A percentile compares a stretch with the other conserved stretches of the same genome.
Conservation (phyloP, 2,888 invertebrate species). For the Caenorhabditis wallacei region DNA sequence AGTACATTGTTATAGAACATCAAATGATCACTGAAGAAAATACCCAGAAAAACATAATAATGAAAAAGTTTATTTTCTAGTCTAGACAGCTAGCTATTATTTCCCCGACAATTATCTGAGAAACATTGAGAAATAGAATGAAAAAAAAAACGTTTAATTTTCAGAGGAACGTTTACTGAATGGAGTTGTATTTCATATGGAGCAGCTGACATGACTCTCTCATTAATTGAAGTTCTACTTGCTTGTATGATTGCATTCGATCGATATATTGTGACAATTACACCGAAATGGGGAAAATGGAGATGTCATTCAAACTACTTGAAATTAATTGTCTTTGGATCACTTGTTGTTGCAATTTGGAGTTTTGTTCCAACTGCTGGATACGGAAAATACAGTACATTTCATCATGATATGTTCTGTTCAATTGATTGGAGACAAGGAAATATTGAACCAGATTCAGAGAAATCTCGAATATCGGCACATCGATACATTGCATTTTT, state of each 20-base stretch:
- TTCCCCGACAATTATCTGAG: slow-evolving; percentile 45
- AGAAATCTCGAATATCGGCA: slow-evolving; percentile 45
- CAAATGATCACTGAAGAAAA: slow-evolving; percentile 9
- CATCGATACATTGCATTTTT: slow-evolving; percentile 76
- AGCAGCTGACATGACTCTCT: slow-evolving; percentile 72
- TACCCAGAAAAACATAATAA: slow-evolving; percentile 14
- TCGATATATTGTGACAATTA: slow-evolving; percentile 74
- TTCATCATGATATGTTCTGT: slow-evolving; percentile 71
- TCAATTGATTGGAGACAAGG: slow-evolving; percentile 76
- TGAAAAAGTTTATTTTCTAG: slow-evolving; percentile 9
- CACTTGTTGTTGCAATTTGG: slow-evolving; percentile 65
- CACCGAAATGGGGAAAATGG: slow-evolving; percentile 77
- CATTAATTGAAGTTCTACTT: slow-evolving; percentile 70
- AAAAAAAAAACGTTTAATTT: slow-evolving; percentile 38
- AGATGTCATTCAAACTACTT: slow-evolving; percentile 71
- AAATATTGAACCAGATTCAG: slow-evolving; percentile 65
- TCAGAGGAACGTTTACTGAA: slow-evolving; percentile 68
- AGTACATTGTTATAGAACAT: slow-evolving; percentile 32
- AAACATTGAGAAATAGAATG: slow-evolving; percentile 31
- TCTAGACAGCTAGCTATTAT: slow-evolving; percentile 51
- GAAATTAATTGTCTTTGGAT: slow-evolving; percentile 65
- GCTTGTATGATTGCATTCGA: slow-evolving; percentile 75
- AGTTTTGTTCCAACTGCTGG: slow-evolving; percentile 70
- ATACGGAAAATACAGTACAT: slow-evolving; percentile 74
- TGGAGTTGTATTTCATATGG: slow-evolving; percentile 69